These are phyloP conservation scores for Scartelaos histophorus DNA, from an alignment of 2,113 vertebrate genomes.

Conservation along the genomic window DNA sequence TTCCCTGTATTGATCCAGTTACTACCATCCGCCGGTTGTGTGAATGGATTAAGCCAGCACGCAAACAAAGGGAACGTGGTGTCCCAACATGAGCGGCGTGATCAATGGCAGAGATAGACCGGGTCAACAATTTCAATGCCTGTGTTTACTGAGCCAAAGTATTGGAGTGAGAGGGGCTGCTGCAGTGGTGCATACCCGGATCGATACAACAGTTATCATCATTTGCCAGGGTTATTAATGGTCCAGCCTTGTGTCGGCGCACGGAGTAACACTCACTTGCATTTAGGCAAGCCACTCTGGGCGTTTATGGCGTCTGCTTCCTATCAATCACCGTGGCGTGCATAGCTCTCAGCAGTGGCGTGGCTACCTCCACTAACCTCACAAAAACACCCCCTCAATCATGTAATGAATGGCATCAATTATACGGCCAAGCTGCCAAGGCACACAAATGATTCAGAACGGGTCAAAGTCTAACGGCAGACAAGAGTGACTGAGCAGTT, in stretches of 20 bases:
- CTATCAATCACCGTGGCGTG: constrained; percentile 60
- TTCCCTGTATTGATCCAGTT: constrained; percentile 46
- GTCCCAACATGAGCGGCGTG: constrained; percentile 51
- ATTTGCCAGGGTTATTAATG: constrained; percentile 71
- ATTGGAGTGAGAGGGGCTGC: constrained; percentile 43
- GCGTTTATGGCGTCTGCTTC: constrained; percentile 46
- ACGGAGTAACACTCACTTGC: constrained; percentile 61
- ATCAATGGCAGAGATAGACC: constrained; percentile 61
- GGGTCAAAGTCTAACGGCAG: constrained; percentile 56
- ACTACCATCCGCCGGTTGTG: constrained; percentile 38
- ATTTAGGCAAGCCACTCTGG: constrained; percentile 57
- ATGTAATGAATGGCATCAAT: constrained; percentile 69
- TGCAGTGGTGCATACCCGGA: constrained; percentile 53
- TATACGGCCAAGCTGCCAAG: constrained; percentile 51
- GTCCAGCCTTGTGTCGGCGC: constrained; percentile 44
- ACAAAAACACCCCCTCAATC: constrained; percentile 53
- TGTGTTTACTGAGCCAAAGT: constrained; percentile 67
- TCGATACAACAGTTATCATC: constrained; percentile 73
- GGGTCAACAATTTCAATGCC: constrained; percentile 61
- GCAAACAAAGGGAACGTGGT: constrained; percentile 40
- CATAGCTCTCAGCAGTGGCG: constrained; percentile 58
- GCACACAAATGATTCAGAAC: constrained; percentile 56
- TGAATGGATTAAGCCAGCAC: constrained; percentile 51
- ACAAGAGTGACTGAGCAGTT: constrained; percentile 25
- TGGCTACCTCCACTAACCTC: constrained; percentile 53